A percentile compares a stretch with the other conserved stretches of the same genome.
These are phyloP conservation scores for Tachysurus fulvidraco DNA, from an alignment of 2,113 vertebrate genomes.

Conservation along the genomic window DNA sequence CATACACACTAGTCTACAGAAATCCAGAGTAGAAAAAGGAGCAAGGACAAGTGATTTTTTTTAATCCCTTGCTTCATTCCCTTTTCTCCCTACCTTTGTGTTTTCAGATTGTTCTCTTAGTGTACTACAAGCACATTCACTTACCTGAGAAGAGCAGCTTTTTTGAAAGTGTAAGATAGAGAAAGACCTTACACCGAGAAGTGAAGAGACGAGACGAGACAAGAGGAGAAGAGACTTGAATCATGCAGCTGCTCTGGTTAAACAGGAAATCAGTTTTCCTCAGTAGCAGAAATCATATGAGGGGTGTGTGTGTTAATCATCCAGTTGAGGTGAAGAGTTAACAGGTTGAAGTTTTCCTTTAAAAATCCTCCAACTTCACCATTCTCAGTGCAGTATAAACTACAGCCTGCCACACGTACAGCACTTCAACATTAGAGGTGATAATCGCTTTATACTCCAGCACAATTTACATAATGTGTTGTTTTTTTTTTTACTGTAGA, in stretches of 20 bases:
- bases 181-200: too few relatives aligned
- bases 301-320: background rate
- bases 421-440: background rate
- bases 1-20: background rate
- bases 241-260: background rate
- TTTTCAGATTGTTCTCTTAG: conserved; percentile 66
- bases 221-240: background rate
- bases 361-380: background rate
- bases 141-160: background rate
- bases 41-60: background rate
- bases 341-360: background rate
- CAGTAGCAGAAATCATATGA: background rate
- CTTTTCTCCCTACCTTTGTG: conserved; percentile 25
- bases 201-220: background rate
- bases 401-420: background rate
- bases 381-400: background rate
- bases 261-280: background rate
- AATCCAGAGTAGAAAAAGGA: background rate
- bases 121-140: conserved; percentile 47
- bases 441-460: background rate
- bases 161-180: background rate
- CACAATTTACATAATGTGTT: background rate
- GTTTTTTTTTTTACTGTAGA: background rate
- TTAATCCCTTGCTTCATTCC: background rate
- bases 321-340: background rate